Evolutionary conservation across 2,797 vertebrate species (phyloP), one percentile per base, ranked within the genome.

Genomic region (Chaetophractus vellerosus): DNA sequence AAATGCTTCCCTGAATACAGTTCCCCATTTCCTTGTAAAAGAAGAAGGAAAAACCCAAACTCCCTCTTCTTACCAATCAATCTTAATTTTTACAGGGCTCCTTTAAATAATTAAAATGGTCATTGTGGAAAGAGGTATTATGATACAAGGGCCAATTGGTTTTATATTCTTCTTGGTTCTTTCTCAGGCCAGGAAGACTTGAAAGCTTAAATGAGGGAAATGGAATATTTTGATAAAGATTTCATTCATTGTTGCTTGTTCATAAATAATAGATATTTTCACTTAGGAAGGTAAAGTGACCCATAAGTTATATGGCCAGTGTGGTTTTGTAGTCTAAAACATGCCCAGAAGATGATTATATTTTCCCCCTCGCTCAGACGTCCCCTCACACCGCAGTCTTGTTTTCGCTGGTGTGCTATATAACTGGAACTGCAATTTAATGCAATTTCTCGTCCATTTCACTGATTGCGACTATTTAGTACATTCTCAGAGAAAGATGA

Each of bases 401-500:
- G 92, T 98, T 98, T 97, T 96, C 96, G 97, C 92, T 96, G 88
- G 66, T 86, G 69, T 90, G 96, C 96, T 97, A 80, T 92, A 96
- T 98, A 84, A 96, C 96, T 94, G 97, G 93, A 97, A 97, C 76
- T 84, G 96, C 96, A 98, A 98, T 98, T 98, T 98, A 97, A 98
- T 95, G 97, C 96, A 97, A 98, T 98, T 98, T 98, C 97, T 98
- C 93, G 93, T 98, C 97, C 98, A 97, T 98, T 98, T 98, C 97
- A 93, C 98, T 98, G 98, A 98, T 98, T 98, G 98, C 98, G 97
- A 98, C 97, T 98, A 98, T 98, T 98, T 98, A 98, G 97, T 94
- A 96, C 96, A 96, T 97, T 98, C 97, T 98, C 98, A 98, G 98
- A 98, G 98, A 98, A 98, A 97, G 98, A 98, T 98, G 98, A 98